Conservation (phyloP, 2,888 invertebrate species). For the Diadegma fenestrale region DNA sequence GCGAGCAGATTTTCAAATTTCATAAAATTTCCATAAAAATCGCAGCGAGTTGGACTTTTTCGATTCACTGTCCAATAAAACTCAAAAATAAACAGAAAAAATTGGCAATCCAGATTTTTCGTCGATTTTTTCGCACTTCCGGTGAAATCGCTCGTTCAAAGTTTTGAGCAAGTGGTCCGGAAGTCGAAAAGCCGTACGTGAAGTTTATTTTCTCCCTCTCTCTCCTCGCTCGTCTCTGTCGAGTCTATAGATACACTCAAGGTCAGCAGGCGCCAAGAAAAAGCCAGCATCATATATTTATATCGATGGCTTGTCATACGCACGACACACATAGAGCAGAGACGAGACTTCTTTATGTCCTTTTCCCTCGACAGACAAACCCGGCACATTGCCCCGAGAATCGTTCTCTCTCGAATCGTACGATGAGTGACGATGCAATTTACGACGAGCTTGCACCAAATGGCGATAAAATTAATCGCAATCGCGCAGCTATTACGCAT, state of each 20-base stretch:
- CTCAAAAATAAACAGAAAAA: neutral
- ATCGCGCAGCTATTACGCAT: constrained; percentile 7
- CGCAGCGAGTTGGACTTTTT: neutral
- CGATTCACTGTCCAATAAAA: neutral
- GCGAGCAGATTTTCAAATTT: neutral
- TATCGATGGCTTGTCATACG: neutral
- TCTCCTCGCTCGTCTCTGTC: constrained; percentile 6
- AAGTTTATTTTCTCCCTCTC: constrained; percentile 20
- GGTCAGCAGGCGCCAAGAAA: constrained; percentile 54
- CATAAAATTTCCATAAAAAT: neutral
- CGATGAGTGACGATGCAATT: constrained; percentile 35
- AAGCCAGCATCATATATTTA: constrained; percentile 23
- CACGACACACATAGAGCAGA: neutral
- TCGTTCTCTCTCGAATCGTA: constrained; percentile 27
- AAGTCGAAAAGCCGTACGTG: constrained; percentile 43
- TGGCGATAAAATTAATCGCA: constrained; percentile 20
- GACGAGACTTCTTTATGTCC: neutral
- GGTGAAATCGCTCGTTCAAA: constrained; percentile 28
- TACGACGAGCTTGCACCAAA: neutral
- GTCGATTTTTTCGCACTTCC: constrained; percentile 40
- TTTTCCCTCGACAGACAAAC: constrained; percentile 19
- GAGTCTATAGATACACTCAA: constrained; percentile 57
- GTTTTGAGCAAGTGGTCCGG: constrained; percentile 1
- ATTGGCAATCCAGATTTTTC: neutral
- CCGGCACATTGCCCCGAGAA: constrained; percentile 10